Conservation (phyloP, 2,797 vertebrate genomes). For the Leptodactylus fallax region DNA sequence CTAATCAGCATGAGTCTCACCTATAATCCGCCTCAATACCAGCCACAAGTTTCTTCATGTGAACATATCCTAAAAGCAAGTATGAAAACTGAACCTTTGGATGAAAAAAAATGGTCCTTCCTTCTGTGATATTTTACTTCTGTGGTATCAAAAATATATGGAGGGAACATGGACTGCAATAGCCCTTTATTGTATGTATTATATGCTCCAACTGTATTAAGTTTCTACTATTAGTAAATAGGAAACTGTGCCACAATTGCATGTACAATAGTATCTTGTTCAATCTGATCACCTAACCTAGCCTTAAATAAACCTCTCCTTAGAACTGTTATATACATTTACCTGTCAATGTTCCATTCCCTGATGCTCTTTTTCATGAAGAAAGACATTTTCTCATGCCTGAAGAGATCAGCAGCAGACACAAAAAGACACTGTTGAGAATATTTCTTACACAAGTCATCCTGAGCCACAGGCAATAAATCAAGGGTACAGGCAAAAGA, state of each 20-base stretch:
- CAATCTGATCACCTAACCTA: background rate
- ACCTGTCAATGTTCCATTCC: slow-evolving; percentile 22
- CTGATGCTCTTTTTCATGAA: slow-evolving; percentile 34
- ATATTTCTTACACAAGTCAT: slow-evolving; percentile 13
- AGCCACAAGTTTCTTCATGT: too few relatives aligned
- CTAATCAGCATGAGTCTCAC: too few relatives aligned
- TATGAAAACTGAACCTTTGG: too few relatives aligned
- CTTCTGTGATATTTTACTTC: too few relatives aligned
- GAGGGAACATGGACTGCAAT: too few relatives aligned
- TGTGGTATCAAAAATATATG: too few relatives aligned
- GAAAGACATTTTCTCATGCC: slow-evolving; percentile 38
- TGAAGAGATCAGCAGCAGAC: slow-evolving; percentile 29
- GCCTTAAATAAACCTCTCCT: slow-evolving; percentile 17
- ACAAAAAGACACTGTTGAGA: slow-evolving; percentile 17
- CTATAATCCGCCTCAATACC: too few relatives aligned
- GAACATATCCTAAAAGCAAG: too few relatives aligned
- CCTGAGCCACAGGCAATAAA: slow-evolving; percentile 40
- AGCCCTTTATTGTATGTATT: too few relatives aligned
- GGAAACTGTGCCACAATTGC: background rate
- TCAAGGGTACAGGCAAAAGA: slow-evolving; percentile 34
- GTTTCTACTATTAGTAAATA: background rate
- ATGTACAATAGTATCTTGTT: slow-evolving; percentile 4
- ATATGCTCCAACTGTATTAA: background rate
- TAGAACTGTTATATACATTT: slow-evolving; percentile 3
- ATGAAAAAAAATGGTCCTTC: too few relatives aligned